Conservation (phyloP, 2,113 vertebrate genomes). For the Coryphaenoides rupestris region DNA sequence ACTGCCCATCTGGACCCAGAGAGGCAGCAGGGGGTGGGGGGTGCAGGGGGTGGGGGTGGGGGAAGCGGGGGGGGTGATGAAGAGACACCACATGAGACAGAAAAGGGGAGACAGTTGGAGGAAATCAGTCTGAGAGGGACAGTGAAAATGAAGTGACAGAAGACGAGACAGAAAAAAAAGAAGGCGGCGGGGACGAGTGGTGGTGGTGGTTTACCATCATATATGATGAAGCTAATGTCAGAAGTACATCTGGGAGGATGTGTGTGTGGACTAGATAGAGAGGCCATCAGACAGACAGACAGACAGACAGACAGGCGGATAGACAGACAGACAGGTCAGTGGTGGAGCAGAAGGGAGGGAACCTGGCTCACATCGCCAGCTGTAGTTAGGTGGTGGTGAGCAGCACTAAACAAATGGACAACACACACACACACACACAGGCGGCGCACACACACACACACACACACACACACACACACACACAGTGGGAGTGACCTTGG, state of each 20-base stretch:
- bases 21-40: conserved; percentile 77
- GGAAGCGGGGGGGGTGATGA: conserved; percentile 21
- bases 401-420: conserved; percentile 37
- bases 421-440: too few species aligned
- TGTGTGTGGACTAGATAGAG: too few species aligned
- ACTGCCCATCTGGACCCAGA: conserved; percentile 98
- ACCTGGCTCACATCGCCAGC: conserved; percentile 20
- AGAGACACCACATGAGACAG: conserved; percentile 41
- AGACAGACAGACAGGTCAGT: conserved; percentile 16
- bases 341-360: not conserved
- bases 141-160: conserved; percentile 9
- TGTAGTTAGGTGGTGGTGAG: conserved; percentile 15
- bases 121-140: conserved; percentile 21
- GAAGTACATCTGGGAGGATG: conserved; percentile 41
- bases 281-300: too few species aligned
- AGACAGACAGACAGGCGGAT: not conserved
- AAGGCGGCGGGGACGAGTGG: conserved; percentile 42
- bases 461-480: conserved; percentile 33
- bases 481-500: conserved; percentile 83
- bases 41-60: conserved; percentile 55
- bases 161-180: conserved; percentile 37
- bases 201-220: not conserved
- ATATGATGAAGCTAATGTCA: not conserved
- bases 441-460: too few species aligned
- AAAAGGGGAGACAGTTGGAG: conserved; percentile 42